Conservation (phyloP, 2,888 invertebrate species). For the Melieria crassipennis region DNA sequence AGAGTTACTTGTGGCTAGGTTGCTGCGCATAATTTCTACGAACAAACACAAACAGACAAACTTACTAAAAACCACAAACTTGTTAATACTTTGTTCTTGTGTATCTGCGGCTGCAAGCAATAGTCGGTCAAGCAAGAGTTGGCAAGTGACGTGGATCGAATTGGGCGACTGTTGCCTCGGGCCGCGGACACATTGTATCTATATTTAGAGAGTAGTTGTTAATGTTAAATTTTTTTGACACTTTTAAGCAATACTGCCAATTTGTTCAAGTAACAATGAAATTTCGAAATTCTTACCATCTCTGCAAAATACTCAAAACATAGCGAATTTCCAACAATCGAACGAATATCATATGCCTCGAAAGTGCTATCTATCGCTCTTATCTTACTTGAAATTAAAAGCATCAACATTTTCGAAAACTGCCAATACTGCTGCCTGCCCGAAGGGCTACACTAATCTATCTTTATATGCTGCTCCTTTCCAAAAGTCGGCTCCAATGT, state of each 20-base stretch:
- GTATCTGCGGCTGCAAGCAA: background rate
- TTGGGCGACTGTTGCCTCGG: too few relatives aligned
- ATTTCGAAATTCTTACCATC: background rate
- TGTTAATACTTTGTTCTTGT: background rate
- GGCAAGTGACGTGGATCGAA: too few relatives aligned
- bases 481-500: too few relatives aligned
- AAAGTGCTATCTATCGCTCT: background rate
- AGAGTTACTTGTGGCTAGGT: slow-evolving; percentile 33
- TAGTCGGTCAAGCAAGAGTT: background rate
- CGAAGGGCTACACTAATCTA: background rate
- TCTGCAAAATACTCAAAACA: slow-evolving; percentile 22
- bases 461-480: too few relatives aligned
- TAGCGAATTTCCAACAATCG: background rate
- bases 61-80: background rate
- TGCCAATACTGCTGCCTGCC: background rate
- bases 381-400: too few relatives aligned
- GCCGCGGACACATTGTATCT: too few relatives aligned
- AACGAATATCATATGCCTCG: background rate
- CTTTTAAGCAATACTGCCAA: slow-evolving; percentile 17
- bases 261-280: background rate
- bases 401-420: background rate
- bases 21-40: too few relatives aligned
- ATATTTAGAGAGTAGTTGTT: slow-evolving; percentile 28
- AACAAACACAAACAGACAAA: too few relatives aligned
- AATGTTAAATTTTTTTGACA: slow-evolving; percentile 15